Evolutionary conservation across 2,113 vertebrate genomes (phyloP).

Genomic region (Phocoena sinus): DNA sequence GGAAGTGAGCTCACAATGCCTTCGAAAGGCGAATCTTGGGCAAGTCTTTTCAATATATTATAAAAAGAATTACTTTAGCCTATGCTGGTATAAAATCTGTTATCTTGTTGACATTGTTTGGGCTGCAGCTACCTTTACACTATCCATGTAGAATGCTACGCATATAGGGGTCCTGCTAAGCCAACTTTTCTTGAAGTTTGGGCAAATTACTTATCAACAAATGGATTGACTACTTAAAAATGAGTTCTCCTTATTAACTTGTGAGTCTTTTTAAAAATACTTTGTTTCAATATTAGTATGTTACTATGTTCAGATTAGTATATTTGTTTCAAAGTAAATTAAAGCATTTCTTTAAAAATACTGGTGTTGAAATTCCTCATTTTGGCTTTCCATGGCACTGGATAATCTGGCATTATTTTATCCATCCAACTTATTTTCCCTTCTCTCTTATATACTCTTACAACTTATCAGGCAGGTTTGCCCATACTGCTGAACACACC

Average conservation of each 20-base stretch:
- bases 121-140: background rate
- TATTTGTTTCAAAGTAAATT: conserved; percentile 18
- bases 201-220: background rate
- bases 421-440: background rate
- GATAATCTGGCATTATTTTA: background rate
- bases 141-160: background rate
- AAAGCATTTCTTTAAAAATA: conserved; percentile 24
- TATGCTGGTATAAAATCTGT: background rate
- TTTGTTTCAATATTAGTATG: conserved; percentile 13
- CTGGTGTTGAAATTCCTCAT: background rate
- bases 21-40: background rate
- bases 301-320: conserved; percentile 1
- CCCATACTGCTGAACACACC: background rate
- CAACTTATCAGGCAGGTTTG: background rate
- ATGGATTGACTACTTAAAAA: background rate
- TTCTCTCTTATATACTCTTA: background rate
- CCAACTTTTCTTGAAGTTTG: background rate
- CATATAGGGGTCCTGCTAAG: background rate
- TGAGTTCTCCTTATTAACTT: conserved; percentile 2
- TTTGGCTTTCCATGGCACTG: background rate
- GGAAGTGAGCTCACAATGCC: background rate
- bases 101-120: background rate
- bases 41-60: background rate
- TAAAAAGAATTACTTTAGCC: background rate
- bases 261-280: background rate